Percentiles rank a stretch among this genome's conserved stretches.
phyloP scores from a whole-genome alignment of 1,140 invertebrate genomes.

The Drosophila truncata region DNA sequence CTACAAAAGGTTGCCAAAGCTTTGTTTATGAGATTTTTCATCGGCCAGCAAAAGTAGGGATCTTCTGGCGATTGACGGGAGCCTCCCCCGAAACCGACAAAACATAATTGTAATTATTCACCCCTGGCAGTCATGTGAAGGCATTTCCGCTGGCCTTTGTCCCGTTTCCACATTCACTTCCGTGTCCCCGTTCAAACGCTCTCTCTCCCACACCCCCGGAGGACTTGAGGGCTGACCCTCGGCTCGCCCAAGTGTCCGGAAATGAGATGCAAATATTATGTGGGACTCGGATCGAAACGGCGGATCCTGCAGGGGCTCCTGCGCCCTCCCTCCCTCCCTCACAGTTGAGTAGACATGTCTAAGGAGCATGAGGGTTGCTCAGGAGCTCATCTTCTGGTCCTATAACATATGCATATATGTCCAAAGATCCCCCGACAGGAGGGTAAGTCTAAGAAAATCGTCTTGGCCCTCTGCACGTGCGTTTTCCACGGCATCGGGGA shows the following conservation, averaged over 20 bases:
- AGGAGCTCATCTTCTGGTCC: constrained; percentile 45
- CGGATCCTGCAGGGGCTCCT: constrained; percentile 26
- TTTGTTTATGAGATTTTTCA: constrained; percentile 33
- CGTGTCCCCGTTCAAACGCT: constrained; percentile 60
- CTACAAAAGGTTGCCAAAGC: background rate
- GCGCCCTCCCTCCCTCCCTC: constrained; percentile 23
- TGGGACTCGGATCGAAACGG: constrained; percentile 70
- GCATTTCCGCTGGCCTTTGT: constrained; percentile 72
- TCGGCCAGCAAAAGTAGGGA: constrained; percentile 7
- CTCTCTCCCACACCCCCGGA: constrained; percentile 32
- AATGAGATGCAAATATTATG: constrained; percentile 85
- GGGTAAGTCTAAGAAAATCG: constrained; percentile 64
- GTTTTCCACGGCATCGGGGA: constrained; percentile 58
- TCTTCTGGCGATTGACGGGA: background rate
- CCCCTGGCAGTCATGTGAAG: constrained; percentile 61
- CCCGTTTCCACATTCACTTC: constrained; percentile 39
- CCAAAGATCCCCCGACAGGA: constrained; percentile 18
- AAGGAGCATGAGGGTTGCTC: constrained; percentile 64
- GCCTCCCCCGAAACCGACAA: constrained; percentile 18
- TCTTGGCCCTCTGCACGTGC: constrained; percentile 68
- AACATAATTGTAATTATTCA: constrained; percentile 75
- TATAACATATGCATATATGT: constrained; percentile 15
- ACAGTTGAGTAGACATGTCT: constrained; percentile 62
- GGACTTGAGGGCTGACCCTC: constrained; percentile 57
- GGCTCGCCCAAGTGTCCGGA: constrained; percentile 80